These are phyloP conservation scores for Tolypeutes matacus DNA, from an alignment of 2,797 vertebrate genomes.

Conservation along the genomic window DNA sequence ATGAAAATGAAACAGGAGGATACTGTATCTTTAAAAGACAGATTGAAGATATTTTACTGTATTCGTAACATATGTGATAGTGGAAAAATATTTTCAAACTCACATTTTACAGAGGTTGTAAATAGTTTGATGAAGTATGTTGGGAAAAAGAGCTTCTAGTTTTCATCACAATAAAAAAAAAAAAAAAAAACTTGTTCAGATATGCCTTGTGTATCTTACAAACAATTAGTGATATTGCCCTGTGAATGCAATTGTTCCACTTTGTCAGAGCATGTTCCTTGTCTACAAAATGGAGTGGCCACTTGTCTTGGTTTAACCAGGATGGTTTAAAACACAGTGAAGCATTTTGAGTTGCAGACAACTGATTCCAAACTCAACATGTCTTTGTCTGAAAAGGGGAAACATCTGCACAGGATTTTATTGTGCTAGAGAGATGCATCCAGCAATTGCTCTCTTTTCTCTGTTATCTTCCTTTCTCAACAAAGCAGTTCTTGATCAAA, in stretches of 20 bases:
- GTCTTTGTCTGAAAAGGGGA: slow-evolving; percentile 73
- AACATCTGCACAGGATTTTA: neutral
- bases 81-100: slow-evolving; percentile 93
- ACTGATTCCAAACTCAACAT: slow-evolving; percentile 73
- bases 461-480: slow-evolving; percentile 76
- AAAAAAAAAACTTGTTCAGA: slow-evolving; percentile 83
- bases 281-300: slow-evolving; percentile 77
- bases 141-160: slow-evolving; percentile 91
- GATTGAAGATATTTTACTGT: slow-evolving; percentile 93
- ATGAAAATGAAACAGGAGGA: slow-evolving; percentile 86
- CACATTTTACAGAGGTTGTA: slow-evolving; percentile 94
- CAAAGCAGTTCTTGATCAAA: slow-evolving; percentile 64
- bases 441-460: slow-evolving; percentile 71
- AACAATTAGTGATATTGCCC: slow-evolving; percentile 46
- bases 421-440: slow-evolving; percentile 54
- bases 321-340: slow-evolving; percentile 58
- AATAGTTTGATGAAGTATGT: slow-evolving; percentile 91
- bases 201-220: slow-evolving; percentile 84
- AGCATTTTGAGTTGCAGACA: slow-evolving; percentile 67
- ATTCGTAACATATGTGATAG: slow-evolving; percentile 92
- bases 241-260: slow-evolving; percentile 68
- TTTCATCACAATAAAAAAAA: slow-evolving; percentile 88
- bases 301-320: slow-evolving; percentile 80
- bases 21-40: slow-evolving; percentile 93
- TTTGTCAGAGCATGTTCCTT: slow-evolving; percentile 73